A percentile compares a stretch with the other conserved stretches of the same genome.
phyloP scores from a whole-genome alignment of 2,113 vertebrate genomes.

The Pangasianodon gigas region DNA sequence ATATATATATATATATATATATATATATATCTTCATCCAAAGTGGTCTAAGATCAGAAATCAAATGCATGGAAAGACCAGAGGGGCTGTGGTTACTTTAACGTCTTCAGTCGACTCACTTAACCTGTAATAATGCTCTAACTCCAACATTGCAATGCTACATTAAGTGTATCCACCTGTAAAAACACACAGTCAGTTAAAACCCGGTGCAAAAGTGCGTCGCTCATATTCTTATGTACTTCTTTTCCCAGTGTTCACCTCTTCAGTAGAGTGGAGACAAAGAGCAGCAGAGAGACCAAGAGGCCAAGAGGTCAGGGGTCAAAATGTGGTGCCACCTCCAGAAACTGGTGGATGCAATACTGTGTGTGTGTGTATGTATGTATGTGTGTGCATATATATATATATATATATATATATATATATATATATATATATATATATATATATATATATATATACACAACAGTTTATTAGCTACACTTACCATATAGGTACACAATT shows the following conservation, averaged over 20 bases:
- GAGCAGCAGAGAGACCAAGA: conserved; percentile 51
- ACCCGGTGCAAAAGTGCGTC: conserved; percentile 86
- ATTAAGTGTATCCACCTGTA: conserved; percentile 83
- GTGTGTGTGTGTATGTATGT: neutral
- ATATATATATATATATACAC: neutral
- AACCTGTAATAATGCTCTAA: conserved; percentile 66
- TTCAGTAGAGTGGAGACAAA: conserved; percentile 58
- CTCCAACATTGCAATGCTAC: conserved; percentile 78
- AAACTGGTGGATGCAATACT: conserved; percentile 33
- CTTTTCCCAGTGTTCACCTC: conserved; percentile 54
- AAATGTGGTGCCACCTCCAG: conserved; percentile 51
- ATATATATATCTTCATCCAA: neutral
- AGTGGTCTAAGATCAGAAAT: neutral
- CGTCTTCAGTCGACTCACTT: neutral
- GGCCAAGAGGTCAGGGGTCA: conserved; percentile 43
- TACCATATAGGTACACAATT: neutral
- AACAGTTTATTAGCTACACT: conserved; percentile 1
- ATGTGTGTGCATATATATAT: no score
- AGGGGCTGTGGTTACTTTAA: conserved; percentile 8
- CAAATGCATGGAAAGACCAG: conserved; percentile 16
- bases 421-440: no score
- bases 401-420: no score
- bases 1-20: neutral
- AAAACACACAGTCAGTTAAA: conserved; percentile 71
- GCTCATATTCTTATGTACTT: conserved; percentile 61